A percentile compares a stretch with the other conserved stretches of the same genome.
Conservation (phyloP, 2,797 vertebrate species). For the Vultur gryphus region DNA sequence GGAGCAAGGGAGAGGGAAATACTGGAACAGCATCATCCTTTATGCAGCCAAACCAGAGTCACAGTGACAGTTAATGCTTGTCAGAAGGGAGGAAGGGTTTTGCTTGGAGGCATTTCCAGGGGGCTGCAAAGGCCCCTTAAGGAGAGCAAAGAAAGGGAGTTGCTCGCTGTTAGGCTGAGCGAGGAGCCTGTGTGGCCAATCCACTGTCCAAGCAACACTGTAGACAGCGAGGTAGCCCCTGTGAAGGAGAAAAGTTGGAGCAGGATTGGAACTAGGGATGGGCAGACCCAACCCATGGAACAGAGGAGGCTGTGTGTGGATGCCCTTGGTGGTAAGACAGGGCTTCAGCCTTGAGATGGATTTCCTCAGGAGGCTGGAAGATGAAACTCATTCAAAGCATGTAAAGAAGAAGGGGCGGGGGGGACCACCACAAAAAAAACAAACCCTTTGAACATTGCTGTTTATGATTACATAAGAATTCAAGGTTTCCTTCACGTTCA, state of each 20-base stretch:
- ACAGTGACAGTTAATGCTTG: neutral
- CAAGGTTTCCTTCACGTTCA: neutral
- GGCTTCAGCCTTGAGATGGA: neutral
- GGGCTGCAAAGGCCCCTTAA: neutral
- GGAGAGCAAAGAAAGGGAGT: neutral
- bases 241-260: neutral
- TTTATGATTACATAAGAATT: constrained; percentile 23
- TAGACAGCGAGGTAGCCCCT: neutral
- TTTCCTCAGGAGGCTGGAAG: neutral
- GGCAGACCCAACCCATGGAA: neutral
- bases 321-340: neutral
- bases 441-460: neutral
- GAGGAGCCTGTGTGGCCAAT: neutral
- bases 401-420: neutral
- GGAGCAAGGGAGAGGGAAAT: neutral
- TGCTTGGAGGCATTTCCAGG: neutral
- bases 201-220: neutral
- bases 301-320: neutral
- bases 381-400: neutral
- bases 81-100: neutral
- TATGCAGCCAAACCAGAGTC: neutral
- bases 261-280: neutral
- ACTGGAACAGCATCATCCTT: neutral
- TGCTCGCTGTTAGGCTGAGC: accelerated
- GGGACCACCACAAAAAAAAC: accelerated